Evolutionary conservation across 2,888 invertebrate species (phyloP), one percentile per base, ranked within the genome.

Genomic region (Congeria kusceri): DNA sequence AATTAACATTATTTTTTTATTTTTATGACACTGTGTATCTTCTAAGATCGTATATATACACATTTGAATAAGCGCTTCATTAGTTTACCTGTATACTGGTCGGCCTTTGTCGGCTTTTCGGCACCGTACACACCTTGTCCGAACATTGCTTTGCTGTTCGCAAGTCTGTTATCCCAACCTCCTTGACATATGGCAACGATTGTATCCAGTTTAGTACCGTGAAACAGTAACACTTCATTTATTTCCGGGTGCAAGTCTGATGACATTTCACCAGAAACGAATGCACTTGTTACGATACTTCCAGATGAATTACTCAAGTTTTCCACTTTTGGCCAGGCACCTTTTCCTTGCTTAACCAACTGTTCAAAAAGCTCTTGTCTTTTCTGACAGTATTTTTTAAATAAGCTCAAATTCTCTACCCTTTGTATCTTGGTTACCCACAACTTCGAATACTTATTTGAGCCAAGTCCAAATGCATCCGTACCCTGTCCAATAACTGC

Each of bases 71-170:
- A n/a, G n/a, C n/a, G n/a, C n/a, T n/a, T n/a, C n/a, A n/a, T n/a
- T n/a, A n/a, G n/a, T n/a, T n/a, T n/a, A 74, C 80, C 80, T 49
- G 80, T 53, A 58, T 80, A 72, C 59, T 89, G 88, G 58, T 89
- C 88, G 25, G 87, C 86, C 70, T 89, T 89, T 18, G 86, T 89
- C 18, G 88, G 77, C 49, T 80, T 80, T 66, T 90, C 90, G 1
- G 88, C 86, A n/a, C 84, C 81, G 70, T 90, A 90, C 29, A 88
- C 64, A 9, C 88, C 90, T 46, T 66, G 15, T 5, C 89, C 89
- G 69, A 88, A 84, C 85, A 88, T 85, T 20, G 78, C 82, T 0
- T 68, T 67, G 0, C 71, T 68, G 25, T 63, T 84, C 4, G 83
- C 79, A 23, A 81, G 69, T 25, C 84, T 78, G 7, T 57, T 58